A percentile compares a stretch with the other conserved stretches of the same genome.
These are phyloP conservation scores for Cataglyphis altisquamis DNA, from an alignment of 2,888 invertebrate genomes.

Conservation along the genomic window DNA sequence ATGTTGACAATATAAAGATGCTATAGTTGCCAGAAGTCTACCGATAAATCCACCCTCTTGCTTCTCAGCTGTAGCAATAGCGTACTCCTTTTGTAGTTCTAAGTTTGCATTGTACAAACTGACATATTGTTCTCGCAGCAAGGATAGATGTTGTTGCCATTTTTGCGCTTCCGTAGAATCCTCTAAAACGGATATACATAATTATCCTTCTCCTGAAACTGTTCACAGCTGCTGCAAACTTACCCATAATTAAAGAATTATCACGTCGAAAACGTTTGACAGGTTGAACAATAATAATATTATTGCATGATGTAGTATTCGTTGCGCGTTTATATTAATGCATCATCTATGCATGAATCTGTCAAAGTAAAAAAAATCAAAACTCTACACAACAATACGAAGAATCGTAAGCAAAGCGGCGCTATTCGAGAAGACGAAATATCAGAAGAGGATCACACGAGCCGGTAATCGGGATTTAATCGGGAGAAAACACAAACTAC, in stretches of 20 bases:
- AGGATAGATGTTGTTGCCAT: slow-evolving; percentile 93
- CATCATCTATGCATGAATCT: neutral
- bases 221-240: neutral
- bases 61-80: slow-evolving; percentile 91
- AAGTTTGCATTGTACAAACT: slow-evolving; percentile 94
- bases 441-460: neutral
- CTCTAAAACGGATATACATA: slow-evolving; percentile 70
- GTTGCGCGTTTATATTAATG: slow-evolving; percentile 4
- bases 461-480: neutral
- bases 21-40: slow-evolving; percentile 92
- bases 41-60: slow-evolving; percentile 94
- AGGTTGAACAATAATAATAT: neutral
- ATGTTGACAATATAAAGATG: slow-evolving; percentile 93
- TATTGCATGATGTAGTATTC: slow-evolving; percentile 3
- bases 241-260: slow-evolving; percentile 29
- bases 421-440: neutral
- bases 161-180: slow-evolving; percentile 83
- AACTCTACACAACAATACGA: neutral
- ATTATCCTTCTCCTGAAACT: neutral
- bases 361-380: neutral
- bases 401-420: neutral
- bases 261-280: neutral
- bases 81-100: slow-evolving; percentile 94
- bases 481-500: slow-evolving; percentile 12
- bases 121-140: slow-evolving; percentile 96